A percentile compares a stretch with the other conserved stretches of the same genome.
Evolutionary conservation across 2,888 invertebrate genomes (phyloP).

Genomic region (Erannis defoliaria): DNA sequence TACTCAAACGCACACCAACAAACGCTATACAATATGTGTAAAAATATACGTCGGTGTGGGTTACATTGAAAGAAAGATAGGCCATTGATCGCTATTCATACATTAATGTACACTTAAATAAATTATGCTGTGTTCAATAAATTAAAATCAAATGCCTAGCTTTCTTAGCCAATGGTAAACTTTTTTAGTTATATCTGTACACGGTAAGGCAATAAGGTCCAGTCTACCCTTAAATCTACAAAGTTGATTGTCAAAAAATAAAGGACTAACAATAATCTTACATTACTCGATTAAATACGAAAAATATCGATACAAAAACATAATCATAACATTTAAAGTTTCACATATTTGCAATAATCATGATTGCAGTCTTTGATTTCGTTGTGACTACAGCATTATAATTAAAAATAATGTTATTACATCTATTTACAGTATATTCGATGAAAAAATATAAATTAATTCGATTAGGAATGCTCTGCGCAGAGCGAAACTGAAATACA

Average conservation of each 20-base stretch:
- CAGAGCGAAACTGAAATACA: constrained; percentile 66
- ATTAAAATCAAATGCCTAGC: constrained; percentile 17
- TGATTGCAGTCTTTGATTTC: constrained; percentile 85
- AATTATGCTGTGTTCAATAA: constrained; percentile 26
- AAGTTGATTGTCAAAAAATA: constrained; percentile 82
- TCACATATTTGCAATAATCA: constrained; percentile 39
- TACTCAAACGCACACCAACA: constrained; percentile 25
- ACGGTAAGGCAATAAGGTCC: constrained; percentile 37
- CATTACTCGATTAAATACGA: constrained; percentile 72
- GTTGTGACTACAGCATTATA: constrained; percentile 84
- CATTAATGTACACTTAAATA: constrained; percentile 27
- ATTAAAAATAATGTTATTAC: constrained; percentile 53
- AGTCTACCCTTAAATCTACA: constrained; percentile 58
- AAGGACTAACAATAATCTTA: constrained; percentile 72
- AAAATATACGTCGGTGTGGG: constrained; percentile 24
- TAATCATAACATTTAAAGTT: constrained; percentile 68
- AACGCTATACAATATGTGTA: constrained; percentile 34
- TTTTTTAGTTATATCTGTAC: constrained; percentile 34
- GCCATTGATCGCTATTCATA: constrained; percentile 10
- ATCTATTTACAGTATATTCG: constrained; percentile 81
- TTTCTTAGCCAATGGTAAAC: constrained; percentile 8
- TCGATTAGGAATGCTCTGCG: constrained; percentile 78
- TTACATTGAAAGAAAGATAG: constrained; percentile 11
- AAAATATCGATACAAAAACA: constrained; percentile 63
- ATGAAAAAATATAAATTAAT: constrained; percentile 67